Percentiles rank a stretch among this genome's conserved stretches.
Evolutionary conservation across 2,888 invertebrate genomes (phyloP).

Genomic region (Oscheius sp.): DNA sequence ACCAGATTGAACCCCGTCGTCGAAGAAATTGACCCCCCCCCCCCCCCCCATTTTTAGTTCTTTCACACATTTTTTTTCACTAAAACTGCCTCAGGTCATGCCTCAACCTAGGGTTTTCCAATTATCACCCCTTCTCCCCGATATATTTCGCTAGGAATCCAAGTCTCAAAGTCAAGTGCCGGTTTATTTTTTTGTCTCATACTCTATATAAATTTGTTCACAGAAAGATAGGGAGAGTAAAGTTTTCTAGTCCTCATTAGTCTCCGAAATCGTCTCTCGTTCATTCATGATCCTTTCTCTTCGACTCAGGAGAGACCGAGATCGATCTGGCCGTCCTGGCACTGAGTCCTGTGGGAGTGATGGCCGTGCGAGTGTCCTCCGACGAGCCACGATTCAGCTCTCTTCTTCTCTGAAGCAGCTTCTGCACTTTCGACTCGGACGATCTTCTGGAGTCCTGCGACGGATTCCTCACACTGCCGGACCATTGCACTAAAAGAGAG

Average conservation of each 20-base stretch:
- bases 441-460: background rate
- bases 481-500: background rate
- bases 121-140: background rate
- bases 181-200: no score
- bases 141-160: no score
- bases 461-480: background rate
- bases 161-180: no score
- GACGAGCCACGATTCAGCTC: background rate
- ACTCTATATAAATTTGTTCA: no score
- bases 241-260: no score
- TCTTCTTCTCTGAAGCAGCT: slow-evolving; percentile 6
- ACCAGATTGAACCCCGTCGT: slow-evolving; percentile 74
- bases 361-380: no score
- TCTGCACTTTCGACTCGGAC: slow-evolving; percentile 4
- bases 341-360: no score
- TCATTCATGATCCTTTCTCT: no score
- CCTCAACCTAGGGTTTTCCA: background rate
- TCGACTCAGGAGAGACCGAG: no score
- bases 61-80: background rate
- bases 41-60: background rate
- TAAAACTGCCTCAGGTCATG: background rate
- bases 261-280: no score
- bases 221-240: no score
- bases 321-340: no score
- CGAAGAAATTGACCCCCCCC: slow-evolving; percentile 11